Evolutionary conservation across 2,888 invertebrate species (phyloP).

Genomic region (Coremacera marginata): DNA sequence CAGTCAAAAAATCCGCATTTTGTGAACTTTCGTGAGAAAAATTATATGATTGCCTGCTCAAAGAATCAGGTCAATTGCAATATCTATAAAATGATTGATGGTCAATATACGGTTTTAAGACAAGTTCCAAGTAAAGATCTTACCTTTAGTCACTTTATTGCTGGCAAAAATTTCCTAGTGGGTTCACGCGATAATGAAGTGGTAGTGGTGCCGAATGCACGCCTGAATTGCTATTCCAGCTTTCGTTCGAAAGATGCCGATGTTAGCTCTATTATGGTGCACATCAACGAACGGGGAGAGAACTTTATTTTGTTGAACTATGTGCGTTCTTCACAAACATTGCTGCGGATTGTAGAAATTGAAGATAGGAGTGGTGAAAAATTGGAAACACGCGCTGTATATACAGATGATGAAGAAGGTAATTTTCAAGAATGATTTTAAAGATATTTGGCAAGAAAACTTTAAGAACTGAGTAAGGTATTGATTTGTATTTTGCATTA

Average conservation of each 20-base stretch:
- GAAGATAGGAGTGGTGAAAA: conserved; percentile 52
- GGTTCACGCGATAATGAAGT: conserved; percentile 56
- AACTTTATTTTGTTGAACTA: conserved; percentile 57
- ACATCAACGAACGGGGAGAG: conserved; percentile 53
- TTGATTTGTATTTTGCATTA: neutral
- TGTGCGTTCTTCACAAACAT: conserved; percentile 41
- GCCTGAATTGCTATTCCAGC: conserved; percentile 62
- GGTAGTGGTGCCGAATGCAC: conserved; percentile 56
- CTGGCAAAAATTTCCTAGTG: conserved; percentile 55
- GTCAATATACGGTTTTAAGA: conserved; percentile 56
- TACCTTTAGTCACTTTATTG: conserved; percentile 54
- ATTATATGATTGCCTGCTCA: conserved; percentile 59
- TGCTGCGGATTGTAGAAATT: conserved; percentile 60
- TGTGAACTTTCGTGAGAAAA: conserved; percentile 55
- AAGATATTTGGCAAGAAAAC: too few relatives aligned
- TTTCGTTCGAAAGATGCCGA: conserved; percentile 52
- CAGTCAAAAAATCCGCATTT: conserved; percentile 52
- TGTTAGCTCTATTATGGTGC: conserved; percentile 53
- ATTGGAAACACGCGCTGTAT: conserved; percentile 28
- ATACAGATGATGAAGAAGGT: conserved; percentile 24
- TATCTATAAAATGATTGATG: conserved; percentile 59
- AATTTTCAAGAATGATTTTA: neutral
- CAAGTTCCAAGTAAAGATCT: conserved; percentile 54
- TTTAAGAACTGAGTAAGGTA: neutral
- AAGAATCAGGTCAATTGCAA: conserved; percentile 50